Percentiles rank a stretch among this genome's conserved stretches.
These are phyloP conservation scores for Zaprionus africanus DNA, from an alignment of 1,140 invertebrate genomes.

Conservation along the genomic window DNA sequence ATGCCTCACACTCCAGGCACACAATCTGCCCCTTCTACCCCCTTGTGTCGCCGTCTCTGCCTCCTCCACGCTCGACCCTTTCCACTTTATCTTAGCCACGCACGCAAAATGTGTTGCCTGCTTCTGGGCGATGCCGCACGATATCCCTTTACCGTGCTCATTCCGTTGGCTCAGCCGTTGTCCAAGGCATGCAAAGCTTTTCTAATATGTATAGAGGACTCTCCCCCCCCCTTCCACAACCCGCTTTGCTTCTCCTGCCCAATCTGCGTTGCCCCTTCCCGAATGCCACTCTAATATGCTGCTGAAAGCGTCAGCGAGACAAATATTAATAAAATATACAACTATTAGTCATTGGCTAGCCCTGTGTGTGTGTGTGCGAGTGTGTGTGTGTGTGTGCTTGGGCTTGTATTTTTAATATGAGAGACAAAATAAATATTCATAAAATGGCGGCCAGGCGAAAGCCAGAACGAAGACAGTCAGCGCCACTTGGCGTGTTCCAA, in stretches of 20 bases:
- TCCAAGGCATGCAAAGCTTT: constrained; percentile 43
- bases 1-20: neutral
- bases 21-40: neutral
- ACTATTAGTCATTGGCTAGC: constrained; percentile 78
- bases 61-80: constrained; percentile 7
- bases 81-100: constrained; percentile 58
- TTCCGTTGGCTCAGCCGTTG: constrained; percentile 27
- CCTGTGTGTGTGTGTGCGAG: constrained; percentile 29
- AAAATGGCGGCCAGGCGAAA: constrained; percentile 56
- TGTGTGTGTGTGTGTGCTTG: constrained; percentile 52
- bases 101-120: constrained; percentile 76
- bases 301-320: constrained; percentile 57
- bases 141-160: constrained; percentile 30
- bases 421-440: constrained; percentile 81
- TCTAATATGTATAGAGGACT: constrained; percentile 43
- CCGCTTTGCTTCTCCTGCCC: neutral
- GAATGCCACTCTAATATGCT: constrained; percentile 38
- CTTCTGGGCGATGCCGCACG: constrained; percentile 43
- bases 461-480: constrained; percentile 26
- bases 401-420: constrained; percentile 81
- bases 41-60: neutral
- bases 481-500: constrained; percentile 1
- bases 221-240: neutral
- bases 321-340: constrained; percentile 83
- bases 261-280: neutral